Evolutionary conservation across 2,797 vertebrate genomes (phyloP).

Genomic region (Malurus leucopterus): DNA sequence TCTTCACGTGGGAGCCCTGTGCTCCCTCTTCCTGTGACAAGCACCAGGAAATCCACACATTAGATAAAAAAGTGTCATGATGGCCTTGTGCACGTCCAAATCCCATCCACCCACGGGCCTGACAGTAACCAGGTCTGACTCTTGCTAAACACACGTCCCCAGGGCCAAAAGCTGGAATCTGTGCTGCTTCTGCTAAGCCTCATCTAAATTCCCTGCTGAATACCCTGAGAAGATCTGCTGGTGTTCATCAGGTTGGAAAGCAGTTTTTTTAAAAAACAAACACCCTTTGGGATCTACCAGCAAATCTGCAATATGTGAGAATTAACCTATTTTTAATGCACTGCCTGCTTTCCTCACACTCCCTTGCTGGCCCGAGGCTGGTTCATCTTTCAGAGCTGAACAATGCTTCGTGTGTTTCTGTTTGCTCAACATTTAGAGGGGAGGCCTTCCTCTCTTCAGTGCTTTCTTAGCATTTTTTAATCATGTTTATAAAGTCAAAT

Average conservation of each 20-base stretch:
- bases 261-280: neutral
- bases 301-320: neutral
- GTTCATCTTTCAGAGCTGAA: constrained; percentile 40
- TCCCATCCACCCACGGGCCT: neutral
- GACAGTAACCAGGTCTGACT: constrained; percentile 10
- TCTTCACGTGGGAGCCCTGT: neutral
- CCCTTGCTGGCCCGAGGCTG: neutral
- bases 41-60: neutral
- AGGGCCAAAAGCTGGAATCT: neutral
- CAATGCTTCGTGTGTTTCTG: constrained; percentile 57
- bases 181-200: neutral
- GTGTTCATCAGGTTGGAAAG: neutral
- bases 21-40: neutral
- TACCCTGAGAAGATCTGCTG: neutral
- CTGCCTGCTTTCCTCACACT: constrained; percentile 9
- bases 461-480: constrained; percentile 44
- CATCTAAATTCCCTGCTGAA: neutral
- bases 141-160: neutral
- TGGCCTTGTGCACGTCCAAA: neutral
- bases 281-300: neutral
- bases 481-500: constrained; percentile 59
- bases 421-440: constrained; percentile 40
- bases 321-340: constrained; percentile 38
- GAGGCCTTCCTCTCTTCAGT: constrained; percentile 6
- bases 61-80: neutral